Evolutionary conservation across 2,113 vertebrate genomes (phyloP).

Genomic region (Bufo bufo): DNA sequence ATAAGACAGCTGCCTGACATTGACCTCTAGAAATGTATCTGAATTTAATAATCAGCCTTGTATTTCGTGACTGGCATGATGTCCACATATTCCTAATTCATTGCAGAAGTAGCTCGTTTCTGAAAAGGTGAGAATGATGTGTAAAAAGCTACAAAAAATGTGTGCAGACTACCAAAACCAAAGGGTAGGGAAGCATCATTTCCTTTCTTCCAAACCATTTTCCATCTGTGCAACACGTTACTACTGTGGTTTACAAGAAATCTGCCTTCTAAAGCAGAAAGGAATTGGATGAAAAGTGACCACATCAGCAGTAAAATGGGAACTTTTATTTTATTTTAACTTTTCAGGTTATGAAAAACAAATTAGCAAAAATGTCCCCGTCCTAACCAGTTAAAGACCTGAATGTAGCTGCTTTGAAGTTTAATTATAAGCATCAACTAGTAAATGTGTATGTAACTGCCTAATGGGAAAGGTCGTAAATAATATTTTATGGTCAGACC

Average conservation of each 20-base stretch:
- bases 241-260: conserved; percentile 44
- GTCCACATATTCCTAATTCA: neutral
- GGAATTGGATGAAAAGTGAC: conserved; percentile 21
- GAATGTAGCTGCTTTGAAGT: neutral
- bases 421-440: conserved; percentile 33
- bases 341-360: conserved; percentile 7
- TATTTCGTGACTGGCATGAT: neutral
- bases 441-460: conserved; percentile 27
- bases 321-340: neutral
- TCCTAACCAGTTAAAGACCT: neutral
- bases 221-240: conserved; percentile 9
- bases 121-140: conserved; percentile 27
- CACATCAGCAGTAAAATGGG: conserved; percentile 35
- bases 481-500: neutral
- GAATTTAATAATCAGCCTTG: neutral
- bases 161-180: conserved; percentile 25
- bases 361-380: neutral
- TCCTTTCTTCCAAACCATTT: conserved; percentile 38
- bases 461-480: conserved; percentile 4
- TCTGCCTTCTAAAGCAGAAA: neutral
- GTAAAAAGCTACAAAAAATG: conserved; percentile 10
- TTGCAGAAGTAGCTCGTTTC: neutral
- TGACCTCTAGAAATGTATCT: neutral
- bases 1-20: conserved; percentile 1
- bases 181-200: conserved; percentile 9